Percentiles rank a stretch among this genome's conserved stretches.
Evolutionary conservation across 1,140 invertebrate species (phyloP).

Genomic region (Zaprionus gabonicus): DNA sequence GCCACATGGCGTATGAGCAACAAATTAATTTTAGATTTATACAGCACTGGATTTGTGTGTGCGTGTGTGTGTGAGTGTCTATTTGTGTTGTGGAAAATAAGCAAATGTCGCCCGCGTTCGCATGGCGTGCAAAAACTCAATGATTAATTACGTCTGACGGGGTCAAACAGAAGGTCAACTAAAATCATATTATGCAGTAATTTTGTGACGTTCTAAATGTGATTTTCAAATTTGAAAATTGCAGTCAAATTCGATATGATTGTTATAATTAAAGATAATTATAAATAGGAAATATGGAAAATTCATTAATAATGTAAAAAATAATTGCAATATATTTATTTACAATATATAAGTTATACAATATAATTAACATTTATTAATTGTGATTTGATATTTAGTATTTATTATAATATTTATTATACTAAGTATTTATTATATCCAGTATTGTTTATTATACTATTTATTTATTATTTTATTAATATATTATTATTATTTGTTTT

Average conservation of each 20-base stretch:
- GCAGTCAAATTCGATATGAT: too few relatives aligned
- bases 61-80: slow-evolving; percentile 21
- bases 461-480: not conserved
- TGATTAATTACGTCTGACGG: slow-evolving; percentile 75
- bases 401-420: too few relatives aligned
- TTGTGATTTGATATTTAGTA: not conserved
- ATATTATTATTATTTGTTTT: too few relatives aligned
- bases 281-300: not conserved
- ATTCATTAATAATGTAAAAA: too few relatives aligned
- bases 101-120: slow-evolving; percentile 65
- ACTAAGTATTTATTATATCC: too few relatives aligned
- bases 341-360: not conserved
- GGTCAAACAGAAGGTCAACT: slow-evolving; percentile 22
- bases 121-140: slow-evolving; percentile 52
- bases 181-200: slow-evolving; percentile 16
- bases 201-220: not conserved
- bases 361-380: not conserved
- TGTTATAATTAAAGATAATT: not conserved
- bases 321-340: not conserved
- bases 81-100: slow-evolving; percentile 55
- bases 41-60: slow-evolving; percentile 8
- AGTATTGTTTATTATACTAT: too few relatives aligned
- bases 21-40: slow-evolving; percentile 82
- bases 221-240: not conserved
- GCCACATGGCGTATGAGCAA: slow-evolving; percentile 51